phyloP scores from a whole-genome alignment of 23 tunicate species.

The Oikopleura vanhoeffeni region DNA sequence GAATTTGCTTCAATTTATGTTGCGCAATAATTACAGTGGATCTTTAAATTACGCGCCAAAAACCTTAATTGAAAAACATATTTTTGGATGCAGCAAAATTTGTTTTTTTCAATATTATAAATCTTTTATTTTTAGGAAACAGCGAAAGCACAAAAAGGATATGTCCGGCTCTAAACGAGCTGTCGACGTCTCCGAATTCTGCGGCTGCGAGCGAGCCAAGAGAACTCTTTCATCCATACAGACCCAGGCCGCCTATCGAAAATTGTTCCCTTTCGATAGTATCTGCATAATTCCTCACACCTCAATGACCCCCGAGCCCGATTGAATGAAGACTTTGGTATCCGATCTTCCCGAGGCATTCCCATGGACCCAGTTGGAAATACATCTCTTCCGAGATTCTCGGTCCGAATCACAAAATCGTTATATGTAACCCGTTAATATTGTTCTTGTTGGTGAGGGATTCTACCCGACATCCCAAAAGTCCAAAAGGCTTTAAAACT shows the following conservation, averaged over 20 bases:
- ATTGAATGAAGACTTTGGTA: constrained; percentile 58
- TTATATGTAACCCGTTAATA: constrained; percentile 60
- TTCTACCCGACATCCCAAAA: too few species aligned
- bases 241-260: constrained; percentile 67
- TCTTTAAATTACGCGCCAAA: neutral
- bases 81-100: too few species aligned
- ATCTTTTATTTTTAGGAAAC: too few species aligned
- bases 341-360: constrained; percentile 70
- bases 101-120: too few species aligned
- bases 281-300: constrained; percentile 84
- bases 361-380: constrained; percentile 85
- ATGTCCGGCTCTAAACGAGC: constrained; percentile 53
- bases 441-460: constrained; percentile 85
- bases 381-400: constrained; percentile 70
- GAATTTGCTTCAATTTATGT: neutral
- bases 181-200: constrained; percentile 44
- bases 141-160: constrained; percentile 84
- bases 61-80: too few species aligned
- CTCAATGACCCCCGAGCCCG: constrained; percentile 89
- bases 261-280: constrained; percentile 75
- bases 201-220: constrained; percentile 88
- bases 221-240: constrained; percentile 85
- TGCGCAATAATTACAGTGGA: too few species aligned
- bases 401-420: constrained; percentile 47
- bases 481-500: constrained; percentile 55